Evolutionary conservation across 2,113 vertebrate species (phyloP).

Genomic region (Cisticola juncidis): DNA sequence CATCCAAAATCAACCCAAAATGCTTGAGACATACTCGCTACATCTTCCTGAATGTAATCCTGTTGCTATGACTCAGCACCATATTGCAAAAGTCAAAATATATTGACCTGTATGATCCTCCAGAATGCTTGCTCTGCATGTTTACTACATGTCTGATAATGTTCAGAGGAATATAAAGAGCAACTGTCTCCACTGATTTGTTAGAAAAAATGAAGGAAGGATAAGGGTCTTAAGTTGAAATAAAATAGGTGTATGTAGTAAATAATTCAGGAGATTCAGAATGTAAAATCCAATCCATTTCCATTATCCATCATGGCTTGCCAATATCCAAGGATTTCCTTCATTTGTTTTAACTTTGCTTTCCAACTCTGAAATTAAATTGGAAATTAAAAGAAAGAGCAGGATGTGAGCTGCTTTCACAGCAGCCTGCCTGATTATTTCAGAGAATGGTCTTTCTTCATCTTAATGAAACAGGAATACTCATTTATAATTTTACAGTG

Average conservation of each 20-base stretch:
- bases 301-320: neutral
- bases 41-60: neutral
- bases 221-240: neutral
- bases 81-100: neutral
- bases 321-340: neutral
- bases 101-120: neutral
- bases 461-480: neutral
- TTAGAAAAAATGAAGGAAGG: neutral
- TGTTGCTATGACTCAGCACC: neutral
- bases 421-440: neutral
- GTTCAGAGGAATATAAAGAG: neutral
- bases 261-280: neutral
- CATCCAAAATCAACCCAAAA: neutral
- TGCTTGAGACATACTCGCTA: neutral
- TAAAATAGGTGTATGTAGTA: neutral
- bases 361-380: neutral
- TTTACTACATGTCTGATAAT: neutral
- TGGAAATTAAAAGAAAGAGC: neutral
- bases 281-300: neutral
- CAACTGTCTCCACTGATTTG: neutral
- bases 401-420: neutral
- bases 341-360: neutral
- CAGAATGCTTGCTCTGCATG: neutral
- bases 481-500: neutral
- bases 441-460: neutral